Evolutionary conservation across 2,888 invertebrate genomes (phyloP), one percentile per base, ranked within the genome.

Genomic region (Leptopterna dolabrata): DNA sequence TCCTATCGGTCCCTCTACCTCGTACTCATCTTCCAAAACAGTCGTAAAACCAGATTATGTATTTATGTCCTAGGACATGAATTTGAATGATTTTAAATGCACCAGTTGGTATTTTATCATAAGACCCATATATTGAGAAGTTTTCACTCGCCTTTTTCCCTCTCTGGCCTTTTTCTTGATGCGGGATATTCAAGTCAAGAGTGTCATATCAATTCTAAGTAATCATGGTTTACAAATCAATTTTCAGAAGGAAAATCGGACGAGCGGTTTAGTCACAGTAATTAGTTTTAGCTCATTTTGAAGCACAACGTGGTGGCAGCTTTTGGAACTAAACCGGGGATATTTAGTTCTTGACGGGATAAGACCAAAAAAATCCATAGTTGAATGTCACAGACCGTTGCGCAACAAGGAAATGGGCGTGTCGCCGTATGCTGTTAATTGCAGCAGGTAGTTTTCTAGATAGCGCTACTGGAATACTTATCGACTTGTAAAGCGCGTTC

Each of bases 361-460:
- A 27, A 63, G 63, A 24, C 1, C 9, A 19, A 11, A 63, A 63
- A 63, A 63, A 47, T 47, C 16, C 47, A 14, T 43, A 47, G 47
- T 47, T 63, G 63, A 63, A 63, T 63, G 63, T 63, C 63, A 63
- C 63, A 4, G 63, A 6, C 24, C 63, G 63, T 63, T 63, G 63
- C 63, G 27, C 63, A 63, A 63, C 63, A 24, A 63, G 63, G 63
- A 63, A 63, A 24, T 63, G 63, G 63, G 63, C 63, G 63, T 24
- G 63, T n/a, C 24, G 63, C 63, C 63, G 63, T 63, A 63, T 63
- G 63, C 63, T 63, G 63, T 63, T 63, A 63, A 63, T 63, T 63
- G 63, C 63, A 24, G 63, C 63, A 63, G 63, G 63, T 63, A 11
- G 63, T 63, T 63, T 63, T 19, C 63, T 4, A 63, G 63, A 27